phyloP scores from a whole-genome alignment of 2,888 invertebrate species.

The Unio pictorum region DNA sequence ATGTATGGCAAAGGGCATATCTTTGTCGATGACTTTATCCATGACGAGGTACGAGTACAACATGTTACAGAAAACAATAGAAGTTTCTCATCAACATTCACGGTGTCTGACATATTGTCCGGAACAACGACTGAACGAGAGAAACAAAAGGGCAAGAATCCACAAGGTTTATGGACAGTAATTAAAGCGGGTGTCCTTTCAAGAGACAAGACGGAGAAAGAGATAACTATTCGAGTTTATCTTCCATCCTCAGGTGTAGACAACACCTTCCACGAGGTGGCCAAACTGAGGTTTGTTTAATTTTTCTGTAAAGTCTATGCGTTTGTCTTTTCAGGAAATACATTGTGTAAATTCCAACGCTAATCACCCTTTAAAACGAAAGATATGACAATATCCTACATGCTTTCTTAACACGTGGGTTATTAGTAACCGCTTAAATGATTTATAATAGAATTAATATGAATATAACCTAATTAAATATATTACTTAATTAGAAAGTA shows the following conservation, averaged over 20 bases:
- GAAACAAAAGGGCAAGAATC: constrained; percentile 2
- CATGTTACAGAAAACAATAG: constrained; percentile 13
- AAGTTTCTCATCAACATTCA: constrained; percentile 19
- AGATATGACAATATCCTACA: no score
- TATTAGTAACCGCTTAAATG: no score
- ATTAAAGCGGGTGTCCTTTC: constrained; percentile 28
- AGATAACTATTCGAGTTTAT: constrained; percentile 44
- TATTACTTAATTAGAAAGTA: no score
- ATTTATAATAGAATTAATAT: no score
- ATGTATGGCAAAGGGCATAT: constrained; percentile 44
- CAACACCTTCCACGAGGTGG: constrained; percentile 48
- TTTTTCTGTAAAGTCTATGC: no score
- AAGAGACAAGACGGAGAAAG: constrained; percentile 16
- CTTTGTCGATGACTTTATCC: constrained; percentile 43
- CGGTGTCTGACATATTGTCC: constrained; percentile 8
- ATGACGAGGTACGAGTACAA: constrained; percentile 28
- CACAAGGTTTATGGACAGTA: constrained; percentile 41
- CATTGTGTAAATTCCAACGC: no score
- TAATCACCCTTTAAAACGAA: no score
- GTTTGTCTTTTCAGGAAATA: no score
- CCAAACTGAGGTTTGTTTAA: constrained; percentile 46
- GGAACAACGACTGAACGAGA: constrained; percentile 1
- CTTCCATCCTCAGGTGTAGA: constrained; percentile 36
- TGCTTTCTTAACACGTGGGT: no score
- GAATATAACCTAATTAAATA: no score